Evolutionary conservation across 2,113 vertebrate genomes (phyloP), one percentile per base, ranked within the genome.

Genomic region (Pseudonaja textilis): DNA sequence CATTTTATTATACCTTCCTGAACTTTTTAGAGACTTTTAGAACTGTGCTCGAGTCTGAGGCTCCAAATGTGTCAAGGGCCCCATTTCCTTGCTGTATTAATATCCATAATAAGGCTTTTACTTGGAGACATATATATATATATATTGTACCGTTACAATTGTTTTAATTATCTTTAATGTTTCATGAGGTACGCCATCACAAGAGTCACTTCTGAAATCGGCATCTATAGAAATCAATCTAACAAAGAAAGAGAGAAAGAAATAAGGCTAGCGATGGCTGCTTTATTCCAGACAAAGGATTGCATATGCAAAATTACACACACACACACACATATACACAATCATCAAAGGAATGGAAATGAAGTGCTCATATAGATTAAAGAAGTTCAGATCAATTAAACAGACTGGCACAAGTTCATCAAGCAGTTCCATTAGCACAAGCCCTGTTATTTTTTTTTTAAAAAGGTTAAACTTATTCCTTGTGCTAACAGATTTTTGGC

Each of bases 381-480:
- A 88, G 91, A 81, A 16, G 64, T 47, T 57, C 52, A 50, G 87
- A 89, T 85, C 61, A 89, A 56, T 92, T 92, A 92, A 92, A 89
- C 29, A 50, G 55, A 18, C 52, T 92, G 50, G 61, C 59, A 45
- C 7, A 16, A 3, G 16, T 69, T 81, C 61, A n/a, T 89, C 50
- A 89, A 20, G 10, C 91, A n/a, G 91, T n/a, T 64, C 87, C 52
- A 92, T 39, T 39, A 81, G 52, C 61, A 50, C 47, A 69, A 69
- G 12, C 3, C n/a, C 47, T 23, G 74, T 89, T 89, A 5, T 45
- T 45, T 45, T 45, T 45, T 45, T 45, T 45, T 5, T 45, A 5
- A 0, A 5, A 45, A 45, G 52, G 20, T 55, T 81, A 89, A 81
- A 25, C 16, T 87, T 81, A 52, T 20, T 55, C 39, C 55, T n/a